A percentile compares a stretch with the other conserved stretches of the same genome.
These are phyloP conservation scores for Lampris megalopsis DNA, from an alignment of 2,113 vertebrate species.

Conservation along the genomic window DNA sequence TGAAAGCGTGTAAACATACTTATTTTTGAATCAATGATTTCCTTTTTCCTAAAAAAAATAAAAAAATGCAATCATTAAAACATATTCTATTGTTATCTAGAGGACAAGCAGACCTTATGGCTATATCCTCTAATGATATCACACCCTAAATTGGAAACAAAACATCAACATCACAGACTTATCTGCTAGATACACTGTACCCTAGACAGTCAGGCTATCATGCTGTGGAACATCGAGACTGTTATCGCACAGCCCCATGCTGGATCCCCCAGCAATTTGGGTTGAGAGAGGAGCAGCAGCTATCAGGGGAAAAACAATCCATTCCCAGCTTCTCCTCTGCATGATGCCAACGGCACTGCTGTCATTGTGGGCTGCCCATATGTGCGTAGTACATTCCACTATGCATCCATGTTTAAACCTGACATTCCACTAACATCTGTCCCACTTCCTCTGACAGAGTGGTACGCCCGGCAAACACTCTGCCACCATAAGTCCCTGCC, in stretches of 20 bases:
- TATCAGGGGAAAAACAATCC: constrained; percentile 5
- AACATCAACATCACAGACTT: constrained; percentile 37
- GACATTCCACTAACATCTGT: constrained; percentile 71
- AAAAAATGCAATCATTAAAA: neutral
- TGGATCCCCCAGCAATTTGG: constrained; percentile 48
- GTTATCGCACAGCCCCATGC: constrained; percentile 55
- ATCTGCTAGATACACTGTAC: constrained; percentile 26
- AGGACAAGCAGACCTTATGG: neutral
- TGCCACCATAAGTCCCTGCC: constrained; percentile 43
- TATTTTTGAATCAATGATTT: too few relatives aligned
- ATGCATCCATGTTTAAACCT: constrained; percentile 32
- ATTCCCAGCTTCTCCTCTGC: constrained; percentile 26
- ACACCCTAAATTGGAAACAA: constrained; percentile 21
- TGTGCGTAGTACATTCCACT: constrained; percentile 55
- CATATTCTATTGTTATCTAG: neutral
- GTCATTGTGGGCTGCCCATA: constrained; percentile 12
- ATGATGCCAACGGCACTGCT: constrained; percentile 35
- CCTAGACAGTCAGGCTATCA: constrained; percentile 7
- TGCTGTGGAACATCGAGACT: constrained; percentile 20
- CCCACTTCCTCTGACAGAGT: constrained; percentile 72
- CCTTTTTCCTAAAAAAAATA: too few relatives aligned
- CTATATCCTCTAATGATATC: constrained; percentile 12
- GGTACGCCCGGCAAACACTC: constrained; percentile 26
- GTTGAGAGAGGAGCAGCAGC: constrained; percentile 45
- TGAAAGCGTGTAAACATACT: too few relatives aligned